Evolutionary conservation across 2,113 vertebrate genomes (phyloP), one percentile per base, ranked within the genome.

Genomic region (Rhadina sibilatrix): DNA sequence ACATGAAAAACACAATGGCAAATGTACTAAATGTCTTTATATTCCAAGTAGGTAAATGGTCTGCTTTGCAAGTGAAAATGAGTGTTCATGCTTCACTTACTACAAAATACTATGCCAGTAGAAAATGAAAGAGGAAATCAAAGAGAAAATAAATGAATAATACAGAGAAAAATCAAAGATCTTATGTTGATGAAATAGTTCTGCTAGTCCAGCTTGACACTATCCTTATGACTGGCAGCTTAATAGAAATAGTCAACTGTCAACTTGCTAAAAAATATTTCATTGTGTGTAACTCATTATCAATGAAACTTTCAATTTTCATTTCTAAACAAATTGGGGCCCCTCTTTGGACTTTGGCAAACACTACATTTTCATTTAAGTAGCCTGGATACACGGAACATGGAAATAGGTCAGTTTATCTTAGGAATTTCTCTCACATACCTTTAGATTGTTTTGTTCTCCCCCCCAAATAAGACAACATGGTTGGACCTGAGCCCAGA

Each of bases 111-210:
- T 49, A 61, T 38, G 12, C 31, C 74, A 91, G 30, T 53, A 65
- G 44, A 60, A 89, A 89, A 68, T 74, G 16, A 76, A 90, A 90
- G 38, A 82, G 56, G 33, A 95, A 90, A 68, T 40, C 9, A 63
- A 91, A 83, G 25, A 72, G 30, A 35, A 91, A 83, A 56, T 0
- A 75, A 86, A 83, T 13, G 42, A 92, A 64, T 44, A 91, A 63
- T 30, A 38, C 21, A 46, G 12, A 72, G 10, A 38, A 69, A 94
- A 47, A 27, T 59, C 16, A 38, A 17, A 46, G 24, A 57, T 4
- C 1, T 91, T 66, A 22, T 54, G 12, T 42, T 40, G 40, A 81
- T 25, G 16, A 64, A 35, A 64, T 28, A 37, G 22, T 52, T 18
- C 53, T 40, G 17, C 4, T 46, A 65, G 54, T 63, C 33, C 16